phyloP scores from a whole-genome alignment of 2,888 invertebrate genomes.

The Parnassius glacialis region DNA sequence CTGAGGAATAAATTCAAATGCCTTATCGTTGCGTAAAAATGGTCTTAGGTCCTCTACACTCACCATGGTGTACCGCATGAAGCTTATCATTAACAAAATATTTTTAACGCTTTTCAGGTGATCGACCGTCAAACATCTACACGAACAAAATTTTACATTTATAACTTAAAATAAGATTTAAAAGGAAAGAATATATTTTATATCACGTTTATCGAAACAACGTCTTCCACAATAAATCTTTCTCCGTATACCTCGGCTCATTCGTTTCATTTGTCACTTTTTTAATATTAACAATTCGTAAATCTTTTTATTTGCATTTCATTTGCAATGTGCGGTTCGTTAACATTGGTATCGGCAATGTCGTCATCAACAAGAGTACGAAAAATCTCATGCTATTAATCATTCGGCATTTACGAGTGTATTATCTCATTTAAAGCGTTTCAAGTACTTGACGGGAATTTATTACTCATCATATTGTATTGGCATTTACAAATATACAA shows the following conservation, averaged over 20 bases:
- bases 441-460: conserved; percentile 39
- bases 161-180: background rate
- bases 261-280: conserved; percentile 22
- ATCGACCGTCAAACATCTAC: too few relatives aligned
- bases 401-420: conserved; percentile 35
- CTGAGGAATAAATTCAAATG: too few relatives aligned
- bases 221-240: conserved; percentile 7
- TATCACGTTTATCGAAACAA: background rate
- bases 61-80: too few relatives aligned
- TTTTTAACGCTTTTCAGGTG: too few relatives aligned
- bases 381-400: conserved; percentile 36
- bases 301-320: conserved; percentile 18
- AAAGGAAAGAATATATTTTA: too few relatives aligned
- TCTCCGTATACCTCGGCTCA: conserved; percentile 2
- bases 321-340: conserved; percentile 23
- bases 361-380: conserved; percentile 19
- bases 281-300: conserved; percentile 17
- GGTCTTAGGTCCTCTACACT: too few relatives aligned
- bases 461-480: conserved; percentile 40
- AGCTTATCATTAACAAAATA: too few relatives aligned
- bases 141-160: background rate
- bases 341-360: conserved; percentile 22
- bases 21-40: too few relatives aligned
- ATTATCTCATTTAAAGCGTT: conserved; percentile 33
- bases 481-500: conserved; percentile 29